Evolutionary conservation across 2,797 vertebrate genomes (phyloP), one percentile per base, ranked within the genome.

Genomic region (Gallinago stenura): DNA sequence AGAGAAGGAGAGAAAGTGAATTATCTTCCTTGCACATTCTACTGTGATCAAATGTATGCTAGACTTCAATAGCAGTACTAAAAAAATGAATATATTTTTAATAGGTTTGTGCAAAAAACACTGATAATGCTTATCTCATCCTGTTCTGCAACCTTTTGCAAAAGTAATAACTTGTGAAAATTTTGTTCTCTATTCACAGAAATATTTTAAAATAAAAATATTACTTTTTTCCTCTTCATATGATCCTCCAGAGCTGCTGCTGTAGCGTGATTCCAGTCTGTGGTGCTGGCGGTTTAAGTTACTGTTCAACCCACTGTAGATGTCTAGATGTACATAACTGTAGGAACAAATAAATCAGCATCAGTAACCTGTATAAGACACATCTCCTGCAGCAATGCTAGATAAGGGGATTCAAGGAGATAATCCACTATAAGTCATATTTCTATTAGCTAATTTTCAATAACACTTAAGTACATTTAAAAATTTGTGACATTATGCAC

Each of bases 161-260:
- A 15, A 84, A 62, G 25, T 31, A 81, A 3, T 57, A 53, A 60
- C 21, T 69, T 70, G 9, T 53, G n/a, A 87, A 86, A 73, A 39
- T 21, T 19, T 26, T 48, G 15, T 10, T n/a, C 68, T 51, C 20
- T 61, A 76, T 15, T 21, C 12, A 75, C 0, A 86, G 6, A 92
- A 66, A 56, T 84, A 91, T 45, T 91, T 62, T 76, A 18, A 86
- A 83, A 92, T 68, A 53, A 89, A 81, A 56, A 51, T 19, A 97
- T 98, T 98, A 99, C 99, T 98, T 98, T 99, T 99, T 97, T 99
- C 99, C 93, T 99, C 99, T 97, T 99, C 99, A 6, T 99, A 99
- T n/a, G 99, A 99, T 82, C 99, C 99, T 96, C 99, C 99, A 53
- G 99, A 99, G 97, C 99, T 99, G 98, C 99, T 99, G 97, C 99